Base-by-base conservation (phyloP, 2,888 invertebrate species). In the Argynnis bischoffii region DNA sequence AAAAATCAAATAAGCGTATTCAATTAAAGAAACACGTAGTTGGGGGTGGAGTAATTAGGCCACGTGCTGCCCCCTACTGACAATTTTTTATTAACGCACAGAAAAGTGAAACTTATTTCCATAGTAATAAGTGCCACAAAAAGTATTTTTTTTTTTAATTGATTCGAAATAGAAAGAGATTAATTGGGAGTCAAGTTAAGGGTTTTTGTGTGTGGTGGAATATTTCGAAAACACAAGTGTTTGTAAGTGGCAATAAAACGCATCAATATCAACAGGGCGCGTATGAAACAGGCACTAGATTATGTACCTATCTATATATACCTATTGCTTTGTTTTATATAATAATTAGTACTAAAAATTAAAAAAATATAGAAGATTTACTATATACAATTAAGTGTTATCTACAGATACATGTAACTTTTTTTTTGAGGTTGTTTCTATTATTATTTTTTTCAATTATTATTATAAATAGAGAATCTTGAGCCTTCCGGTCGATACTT, bases 1-100 rank as follows among this genome's bases (percentile, higher is more conserved):
- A 81, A 81, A 83, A 87, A 82, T 85, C 88, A 89, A 89, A 89
- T 87, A 87, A 86, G 81, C 88, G 86, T 84, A 84, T 85, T 88
- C 89, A 90, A 89, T 90, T 90, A 89, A 87, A 86, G 81, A 81
- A 81, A 78, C 81, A 81, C 77, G 79, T 41, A 41, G 35, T 77
- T 77, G 80, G 82, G 85, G 88, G 83, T 75, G 79, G 72, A 74
- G 76, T 88, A 89, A 89, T 89, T 86, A 86, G 85, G 88, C 77
- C 90, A 87, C 90, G 90, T 88, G 90, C 79, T 87, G 77, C 76
- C 83, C 84, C 82, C 82, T 72, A 67, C 69, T 64, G 65, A 16
- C 35, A 51, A 16, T 2, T 46, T 26, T 46, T 14, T 41, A 50
- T 35, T 18, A 3, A 63, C 48, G 46, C 48, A 47, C 54, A 35